phyloP scores from a whole-genome alignment of 2,113 vertebrate genomes.

The Urocolius indicus region DNA sequence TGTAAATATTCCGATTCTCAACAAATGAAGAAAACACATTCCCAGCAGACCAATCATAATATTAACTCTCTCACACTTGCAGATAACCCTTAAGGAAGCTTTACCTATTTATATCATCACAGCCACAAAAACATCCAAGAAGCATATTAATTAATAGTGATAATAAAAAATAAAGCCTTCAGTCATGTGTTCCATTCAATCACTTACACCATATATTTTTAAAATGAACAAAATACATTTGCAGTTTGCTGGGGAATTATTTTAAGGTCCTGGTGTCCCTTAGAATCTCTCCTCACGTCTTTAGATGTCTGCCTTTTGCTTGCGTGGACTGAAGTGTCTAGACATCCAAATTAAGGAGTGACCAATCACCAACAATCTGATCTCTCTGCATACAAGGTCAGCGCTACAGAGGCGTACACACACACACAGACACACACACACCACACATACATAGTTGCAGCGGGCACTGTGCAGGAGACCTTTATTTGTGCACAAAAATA shows the following conservation, averaged over 20 bases:
- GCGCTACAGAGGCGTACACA: neutral
- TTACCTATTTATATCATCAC: constrained; percentile 34
- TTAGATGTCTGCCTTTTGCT: constrained; percentile 70
- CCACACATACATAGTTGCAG: constrained; percentile 26
- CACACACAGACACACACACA: neutral
- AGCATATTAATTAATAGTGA: constrained; percentile 45
- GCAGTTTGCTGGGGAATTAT: constrained; percentile 38
- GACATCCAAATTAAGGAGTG: constrained; percentile 77
- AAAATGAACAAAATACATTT: constrained; percentile 46
- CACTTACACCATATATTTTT: constrained; percentile 56
- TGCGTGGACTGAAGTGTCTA: constrained; percentile 68
- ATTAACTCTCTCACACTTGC: neutral
- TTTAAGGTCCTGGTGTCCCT: constrained; percentile 64
- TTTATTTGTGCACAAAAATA: constrained; percentile 80
- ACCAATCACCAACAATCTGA: constrained; percentile 59
- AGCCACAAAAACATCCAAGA: constrained; percentile 10
- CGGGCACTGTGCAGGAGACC: constrained; percentile 35
- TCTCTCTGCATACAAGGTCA: constrained; percentile 67
- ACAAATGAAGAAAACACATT: neutral
- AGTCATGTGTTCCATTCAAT: constrained; percentile 38
- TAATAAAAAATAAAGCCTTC: constrained; percentile 48
- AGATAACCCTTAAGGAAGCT: constrained; percentile 23
- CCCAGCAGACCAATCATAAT: neutral
- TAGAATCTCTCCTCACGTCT: constrained; percentile 73
- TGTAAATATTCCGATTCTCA: neutral